phyloP scores from a whole-genome alignment of 2,888 invertebrate genomes.

The Beris morrisii region DNA sequence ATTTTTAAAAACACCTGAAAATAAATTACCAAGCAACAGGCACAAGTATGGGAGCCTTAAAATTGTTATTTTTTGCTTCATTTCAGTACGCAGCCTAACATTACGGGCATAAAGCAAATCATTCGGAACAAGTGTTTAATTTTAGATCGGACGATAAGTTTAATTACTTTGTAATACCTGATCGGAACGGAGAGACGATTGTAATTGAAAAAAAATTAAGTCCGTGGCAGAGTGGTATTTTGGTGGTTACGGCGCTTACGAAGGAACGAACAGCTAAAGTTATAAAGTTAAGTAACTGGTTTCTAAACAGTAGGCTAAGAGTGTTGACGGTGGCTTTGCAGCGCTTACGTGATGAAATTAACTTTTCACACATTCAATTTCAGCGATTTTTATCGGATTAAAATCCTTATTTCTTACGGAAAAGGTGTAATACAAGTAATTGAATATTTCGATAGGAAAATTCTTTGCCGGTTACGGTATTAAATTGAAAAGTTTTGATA shows the following conservation, averaged over 20 bases:
- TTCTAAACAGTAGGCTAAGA: constrained; percentile 3
- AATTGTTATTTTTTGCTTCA: not conserved
- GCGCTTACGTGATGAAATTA: not conserved
- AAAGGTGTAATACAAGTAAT: too few species aligned
- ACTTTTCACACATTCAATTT: constrained; percentile 24
- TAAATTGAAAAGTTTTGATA: too few species aligned
- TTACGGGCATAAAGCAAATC: constrained; percentile 5
- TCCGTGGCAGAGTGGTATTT: not conserved
- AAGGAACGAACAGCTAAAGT: not conserved
- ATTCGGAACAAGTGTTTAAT: constrained; percentile 26
- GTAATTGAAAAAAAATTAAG: constrained; percentile 22
- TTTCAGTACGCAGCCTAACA: not conserved
- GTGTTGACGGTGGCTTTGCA: constrained; percentile 5
- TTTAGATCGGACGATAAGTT: constrained; percentile 21
- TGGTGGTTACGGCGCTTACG: constrained; percentile 1
- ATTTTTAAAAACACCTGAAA: constrained; percentile 21
- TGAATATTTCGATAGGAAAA: too few species aligned
- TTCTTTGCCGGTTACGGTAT: too few species aligned
- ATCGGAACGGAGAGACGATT: constrained; percentile 4
- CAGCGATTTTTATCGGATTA: constrained; percentile 5
- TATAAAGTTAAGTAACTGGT: constrained; percentile 1
- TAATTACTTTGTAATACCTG: constrained; percentile 15
- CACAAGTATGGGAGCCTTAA: not conserved
- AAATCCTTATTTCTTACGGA: not conserved
- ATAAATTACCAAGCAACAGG: constrained; percentile 21